Evolutionary conservation across 2,113 vertebrate species (phyloP).

Genomic region (Bettongia penicillata): DNA sequence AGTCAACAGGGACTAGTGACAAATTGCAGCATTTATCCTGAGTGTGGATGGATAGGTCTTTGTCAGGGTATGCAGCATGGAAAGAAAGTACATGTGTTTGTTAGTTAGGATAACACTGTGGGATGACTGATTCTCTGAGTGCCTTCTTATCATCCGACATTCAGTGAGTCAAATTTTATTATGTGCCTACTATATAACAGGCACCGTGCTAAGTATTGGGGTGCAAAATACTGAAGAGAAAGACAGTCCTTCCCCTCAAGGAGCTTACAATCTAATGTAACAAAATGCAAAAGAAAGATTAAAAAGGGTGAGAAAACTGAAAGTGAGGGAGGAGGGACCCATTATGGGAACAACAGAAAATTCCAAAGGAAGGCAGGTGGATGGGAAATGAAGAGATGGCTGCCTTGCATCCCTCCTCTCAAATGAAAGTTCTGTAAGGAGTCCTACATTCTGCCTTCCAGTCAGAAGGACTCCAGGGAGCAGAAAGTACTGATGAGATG

Average conservation of each 20-base stretch:
- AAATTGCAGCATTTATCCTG: too few relatives aligned
- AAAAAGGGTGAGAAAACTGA: background rate
- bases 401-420: background rate
- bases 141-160: background rate
- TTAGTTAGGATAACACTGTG: too few relatives aligned
- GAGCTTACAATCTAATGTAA: background rate
- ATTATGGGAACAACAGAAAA: background rate
- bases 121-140: background rate
- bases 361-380: background rate
- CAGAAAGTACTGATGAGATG: background rate
- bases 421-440: background rate
- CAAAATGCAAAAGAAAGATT: background rate
- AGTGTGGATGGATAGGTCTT: background rate
- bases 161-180: background rate
- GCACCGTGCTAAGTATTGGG: too few relatives aligned
- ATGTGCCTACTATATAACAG: background rate
- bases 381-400: background rate
- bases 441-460: background rate
- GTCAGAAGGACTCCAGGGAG: background rate
- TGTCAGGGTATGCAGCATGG: background rate
- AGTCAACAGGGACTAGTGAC: background rate
- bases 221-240: background rate
- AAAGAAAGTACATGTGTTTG: background rate
- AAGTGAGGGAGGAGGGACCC: background rate
- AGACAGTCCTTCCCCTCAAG: background rate